A percentile compares a stretch with the other conserved stretches of the same genome.
Evolutionary conservation across 2,888 invertebrate species (phyloP).

Genomic region (Cantharis flavilabris): DNA sequence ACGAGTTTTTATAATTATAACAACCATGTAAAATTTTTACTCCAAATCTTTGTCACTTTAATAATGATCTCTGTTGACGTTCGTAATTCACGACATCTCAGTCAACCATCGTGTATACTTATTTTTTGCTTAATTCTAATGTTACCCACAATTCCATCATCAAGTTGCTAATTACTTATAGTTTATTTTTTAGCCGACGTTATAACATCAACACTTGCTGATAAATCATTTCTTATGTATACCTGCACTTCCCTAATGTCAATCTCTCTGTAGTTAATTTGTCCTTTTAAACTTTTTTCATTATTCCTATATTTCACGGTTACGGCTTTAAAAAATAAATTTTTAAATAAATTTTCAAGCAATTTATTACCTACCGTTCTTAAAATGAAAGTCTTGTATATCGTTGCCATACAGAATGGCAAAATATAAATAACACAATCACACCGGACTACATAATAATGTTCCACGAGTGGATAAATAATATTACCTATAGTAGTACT

Average conservation of each 20-base stretch:
- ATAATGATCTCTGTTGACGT: constrained; percentile 10
- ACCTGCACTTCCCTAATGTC: neutral
- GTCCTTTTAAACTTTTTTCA: neutral
- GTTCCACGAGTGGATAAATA: neutral
- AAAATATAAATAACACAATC: neutral
- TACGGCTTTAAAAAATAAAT: neutral
- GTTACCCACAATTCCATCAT: constrained; percentile 36
- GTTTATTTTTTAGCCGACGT: constrained; percentile 44
- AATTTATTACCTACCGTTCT: neutral
- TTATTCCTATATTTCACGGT: neutral
- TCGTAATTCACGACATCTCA: constrained; percentile 23
- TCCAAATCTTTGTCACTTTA: neutral
- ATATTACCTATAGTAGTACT: too few relatives aligned
- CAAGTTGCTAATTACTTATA: constrained; percentile 45
- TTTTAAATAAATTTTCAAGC: neutral
- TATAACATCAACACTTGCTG: constrained; percentile 36
- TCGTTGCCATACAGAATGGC: neutral
- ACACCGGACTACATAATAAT: neutral
- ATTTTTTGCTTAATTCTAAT: constrained; percentile 22
- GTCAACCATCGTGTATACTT: constrained; percentile 19
- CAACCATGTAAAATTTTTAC: neutral
- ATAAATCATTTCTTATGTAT: neutral
- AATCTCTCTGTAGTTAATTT: neutral
- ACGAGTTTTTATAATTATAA: too few relatives aligned
- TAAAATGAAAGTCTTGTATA: neutral